A percentile compares a stretch with the other conserved stretches of the same genome.
Evolutionary conservation across 2,888 invertebrate species (phyloP).

Genomic region (Clanis bilineata): DNA sequence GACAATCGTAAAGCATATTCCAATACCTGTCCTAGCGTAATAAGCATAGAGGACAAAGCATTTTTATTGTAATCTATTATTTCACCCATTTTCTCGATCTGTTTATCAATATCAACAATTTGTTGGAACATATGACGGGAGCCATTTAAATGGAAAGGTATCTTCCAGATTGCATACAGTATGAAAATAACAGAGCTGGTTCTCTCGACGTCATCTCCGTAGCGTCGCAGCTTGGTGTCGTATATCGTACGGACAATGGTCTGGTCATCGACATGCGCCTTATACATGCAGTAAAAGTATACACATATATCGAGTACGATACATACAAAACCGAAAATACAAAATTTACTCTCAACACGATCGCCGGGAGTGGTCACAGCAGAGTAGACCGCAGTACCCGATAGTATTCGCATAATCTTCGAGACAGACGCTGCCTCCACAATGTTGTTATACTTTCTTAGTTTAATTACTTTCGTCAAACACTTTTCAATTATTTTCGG

Average conservation of each 20-base stretch:
- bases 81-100: conserved; percentile 44
- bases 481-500: conserved; percentile 23
- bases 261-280: conserved; percentile 45
- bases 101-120: conserved; percentile 47
- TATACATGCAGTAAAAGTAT: conserved; percentile 47
- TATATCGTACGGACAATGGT: conserved; percentile 55
- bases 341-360: conserved; percentile 35
- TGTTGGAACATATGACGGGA: conserved; percentile 37
- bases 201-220: conserved; percentile 59
- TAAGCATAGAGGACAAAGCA: conserved; percentile 33
- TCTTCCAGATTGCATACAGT: conserved; percentile 48
- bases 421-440: conserved; percentile 43
- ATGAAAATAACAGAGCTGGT: conserved; percentile 41
- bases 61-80: conserved; percentile 42
- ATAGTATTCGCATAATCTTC: conserved; percentile 38
- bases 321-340: conserved; percentile 35
- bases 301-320: conserved; percentile 23
- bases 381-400: conserved; percentile 44
- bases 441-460: conserved; percentile 41
- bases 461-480: conserved; percentile 24
- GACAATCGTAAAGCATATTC: conserved; percentile 41
- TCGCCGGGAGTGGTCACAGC: conserved; percentile 25
- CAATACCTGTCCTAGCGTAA: conserved; percentile 37
- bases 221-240: conserved; percentile 55
- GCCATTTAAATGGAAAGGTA: conserved; percentile 45